phyloP scores from a whole-genome alignment of 2,113 vertebrate genomes.

The Alouatta palliata region DNA sequence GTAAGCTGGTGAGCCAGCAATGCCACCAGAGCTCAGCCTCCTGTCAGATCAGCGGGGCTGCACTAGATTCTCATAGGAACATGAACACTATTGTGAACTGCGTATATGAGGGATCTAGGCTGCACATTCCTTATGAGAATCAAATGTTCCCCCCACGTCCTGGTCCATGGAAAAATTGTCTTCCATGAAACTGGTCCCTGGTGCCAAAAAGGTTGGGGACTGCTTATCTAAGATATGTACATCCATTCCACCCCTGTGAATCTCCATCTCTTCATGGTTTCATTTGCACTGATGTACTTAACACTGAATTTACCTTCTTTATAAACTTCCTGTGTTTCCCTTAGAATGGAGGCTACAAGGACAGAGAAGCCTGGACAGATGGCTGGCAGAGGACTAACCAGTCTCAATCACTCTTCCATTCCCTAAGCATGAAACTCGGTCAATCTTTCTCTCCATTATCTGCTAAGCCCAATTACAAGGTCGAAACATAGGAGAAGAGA shows the following conservation, averaged over 20 bases:
- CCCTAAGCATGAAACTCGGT: not conserved
- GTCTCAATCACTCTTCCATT: not conserved
- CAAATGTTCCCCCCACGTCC: no score
- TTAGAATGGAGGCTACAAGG: not conserved
- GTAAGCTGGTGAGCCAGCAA: no score
- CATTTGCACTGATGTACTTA: not conserved
- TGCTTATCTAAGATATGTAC: not conserved
- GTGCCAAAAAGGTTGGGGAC: no score
- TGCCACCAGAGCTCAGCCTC: no score
- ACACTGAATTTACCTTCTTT: not conserved
- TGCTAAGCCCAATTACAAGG: not conserved
- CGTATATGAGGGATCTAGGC: no score
- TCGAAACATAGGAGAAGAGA: not conserved
- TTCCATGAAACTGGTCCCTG: no score
- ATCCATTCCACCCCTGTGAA: accelerated
- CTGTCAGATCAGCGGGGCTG: no score
- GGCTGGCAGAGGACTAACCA: not conserved
- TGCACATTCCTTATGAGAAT: no score
- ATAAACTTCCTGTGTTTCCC: not conserved
- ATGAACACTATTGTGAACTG: no score
- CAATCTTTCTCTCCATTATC: not conserved
- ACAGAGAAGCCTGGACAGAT: no score
- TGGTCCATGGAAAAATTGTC: no score
- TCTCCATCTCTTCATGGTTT: not conserved
- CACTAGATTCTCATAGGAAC: no score